Conservation (phyloP, 2,888 invertebrate genomes). For the Limenitis arthemis region DNA sequence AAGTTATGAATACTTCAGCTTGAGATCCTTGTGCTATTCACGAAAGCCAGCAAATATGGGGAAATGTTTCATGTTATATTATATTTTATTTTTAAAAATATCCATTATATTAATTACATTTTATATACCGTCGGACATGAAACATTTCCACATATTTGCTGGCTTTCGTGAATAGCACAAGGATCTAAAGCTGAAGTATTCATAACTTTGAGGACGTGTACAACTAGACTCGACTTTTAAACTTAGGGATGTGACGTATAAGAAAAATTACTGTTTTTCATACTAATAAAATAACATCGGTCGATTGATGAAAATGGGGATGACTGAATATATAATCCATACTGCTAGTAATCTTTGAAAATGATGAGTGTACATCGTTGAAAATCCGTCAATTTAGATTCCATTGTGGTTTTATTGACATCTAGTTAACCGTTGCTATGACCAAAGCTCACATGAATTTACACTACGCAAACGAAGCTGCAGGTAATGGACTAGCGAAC, state of each 20-base stretch:
- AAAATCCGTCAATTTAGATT: too few species aligned
- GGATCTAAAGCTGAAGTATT: constrained; percentile 43
- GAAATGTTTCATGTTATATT: constrained; percentile 18
- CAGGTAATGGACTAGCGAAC: too few species aligned
- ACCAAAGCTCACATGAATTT: too few species aligned
- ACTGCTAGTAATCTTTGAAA: too few species aligned
- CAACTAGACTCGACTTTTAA: constrained; percentile 42
- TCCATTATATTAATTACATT: constrained; percentile 14
- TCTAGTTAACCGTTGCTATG: too few species aligned
- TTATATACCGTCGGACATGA: constrained; percentile 15
- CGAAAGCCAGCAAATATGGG: constrained; percentile 13
- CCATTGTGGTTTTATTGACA: too few species aligned
- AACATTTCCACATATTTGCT: constrained; percentile 17
- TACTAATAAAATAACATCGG: not conserved
- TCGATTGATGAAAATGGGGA: too few species aligned
- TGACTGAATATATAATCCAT: too few species aligned
- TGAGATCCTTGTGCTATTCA: constrained; percentile 21
- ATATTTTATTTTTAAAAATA: constrained; percentile 5
- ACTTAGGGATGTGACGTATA: constrained; percentile 32
- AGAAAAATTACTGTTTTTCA: constrained; percentile 1
- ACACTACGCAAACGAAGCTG: too few species aligned
- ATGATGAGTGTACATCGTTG: too few species aligned
- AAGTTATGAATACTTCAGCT: constrained; percentile 54
- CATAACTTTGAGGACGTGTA: constrained; percentile 44
- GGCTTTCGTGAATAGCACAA: constrained; percentile 15